Evolutionary conservation across 2,113 vertebrate species (phyloP).

Genomic region (Archocentrus centrarchus): DNA sequence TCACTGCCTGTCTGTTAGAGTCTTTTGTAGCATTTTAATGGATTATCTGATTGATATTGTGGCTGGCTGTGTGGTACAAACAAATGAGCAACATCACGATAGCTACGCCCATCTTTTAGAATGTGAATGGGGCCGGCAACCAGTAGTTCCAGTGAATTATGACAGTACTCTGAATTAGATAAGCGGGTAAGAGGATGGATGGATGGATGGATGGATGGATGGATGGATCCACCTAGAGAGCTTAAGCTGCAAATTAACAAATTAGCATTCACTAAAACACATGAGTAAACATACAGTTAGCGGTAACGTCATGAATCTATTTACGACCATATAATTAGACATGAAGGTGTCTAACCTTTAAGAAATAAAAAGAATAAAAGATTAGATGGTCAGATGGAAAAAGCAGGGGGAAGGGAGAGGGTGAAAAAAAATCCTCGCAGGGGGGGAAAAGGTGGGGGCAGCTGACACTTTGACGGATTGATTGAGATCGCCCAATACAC

Average conservation of each 20-base stretch:
- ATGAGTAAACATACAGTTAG: neutral
- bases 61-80: neutral
- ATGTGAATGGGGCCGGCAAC: neutral
- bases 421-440: conserved; percentile 27
- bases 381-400: conserved; percentile 18
- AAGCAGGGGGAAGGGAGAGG: neutral
- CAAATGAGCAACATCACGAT: neutral
- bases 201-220: neutral
- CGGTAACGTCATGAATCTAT: conserved; percentile 2
- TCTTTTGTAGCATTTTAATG: too few species aligned
- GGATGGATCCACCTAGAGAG: neutral
- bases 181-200: too few species aligned
- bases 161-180: too few species aligned
- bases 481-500: conserved; percentile 71
- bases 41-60: too few species aligned
- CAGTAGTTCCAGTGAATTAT: neutral
- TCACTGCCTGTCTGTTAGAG: too few species aligned
- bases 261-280: neutral
- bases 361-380: conserved; percentile 14
- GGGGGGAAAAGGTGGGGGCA: conserved; percentile 33
- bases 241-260: neutral
- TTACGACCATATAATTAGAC: conserved; percentile 1
- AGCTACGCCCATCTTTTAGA: neutral
- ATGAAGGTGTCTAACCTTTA: conserved; percentile 37
- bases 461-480: conserved; percentile 73